Conservation (phyloP, 2,888 invertebrate species). For the Octonoba sinensis region DNA sequence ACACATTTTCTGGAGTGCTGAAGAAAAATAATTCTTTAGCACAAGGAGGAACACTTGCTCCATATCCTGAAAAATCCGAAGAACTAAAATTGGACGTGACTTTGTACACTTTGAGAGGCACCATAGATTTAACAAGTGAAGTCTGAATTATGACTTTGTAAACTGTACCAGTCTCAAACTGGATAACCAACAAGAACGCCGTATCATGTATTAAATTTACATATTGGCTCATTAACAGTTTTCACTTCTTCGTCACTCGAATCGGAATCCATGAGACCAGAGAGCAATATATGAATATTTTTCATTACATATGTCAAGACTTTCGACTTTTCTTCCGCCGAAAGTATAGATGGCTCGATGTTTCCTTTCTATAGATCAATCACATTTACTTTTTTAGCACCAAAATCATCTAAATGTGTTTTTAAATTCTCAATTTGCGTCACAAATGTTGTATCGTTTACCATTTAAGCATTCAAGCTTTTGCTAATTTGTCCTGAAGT, state of each 20-base stretch:
- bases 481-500: neutral
- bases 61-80: neutral
- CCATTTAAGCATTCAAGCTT: neutral
- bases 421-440: slow-evolving; percentile 12
- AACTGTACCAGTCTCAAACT: slow-evolving; percentile 47
- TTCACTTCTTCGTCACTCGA: neutral
- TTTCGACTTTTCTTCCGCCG: slow-evolving; percentile 15
- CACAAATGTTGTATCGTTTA: slow-evolving; percentile 33
- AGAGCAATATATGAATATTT: slow-evolving; percentile 5
- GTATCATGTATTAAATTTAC: slow-evolving; percentile 38
- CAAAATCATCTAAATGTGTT: slow-evolving; percentile 8
- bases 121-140: slow-evolving; percentile 38
- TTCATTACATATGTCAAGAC: slow-evolving; percentile 12
- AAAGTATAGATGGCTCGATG: slow-evolving; percentile 1
- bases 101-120: slow-evolving; percentile 42
- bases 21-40: slow-evolving; percentile 32
- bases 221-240: neutral
- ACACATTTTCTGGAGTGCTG: slow-evolving; percentile 43
- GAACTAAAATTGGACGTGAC: neutral
- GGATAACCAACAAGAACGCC: slow-evolving; percentile 47
- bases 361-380: slow-evolving; percentile 26
- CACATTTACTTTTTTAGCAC: slow-evolving; percentile 1
- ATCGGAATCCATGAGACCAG: neutral
- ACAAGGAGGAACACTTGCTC: neutral
- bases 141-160: slow-evolving; percentile 22